phyloP scores from a whole-genome alignment of 2,113 vertebrate species.

The Apus apus region DNA sequence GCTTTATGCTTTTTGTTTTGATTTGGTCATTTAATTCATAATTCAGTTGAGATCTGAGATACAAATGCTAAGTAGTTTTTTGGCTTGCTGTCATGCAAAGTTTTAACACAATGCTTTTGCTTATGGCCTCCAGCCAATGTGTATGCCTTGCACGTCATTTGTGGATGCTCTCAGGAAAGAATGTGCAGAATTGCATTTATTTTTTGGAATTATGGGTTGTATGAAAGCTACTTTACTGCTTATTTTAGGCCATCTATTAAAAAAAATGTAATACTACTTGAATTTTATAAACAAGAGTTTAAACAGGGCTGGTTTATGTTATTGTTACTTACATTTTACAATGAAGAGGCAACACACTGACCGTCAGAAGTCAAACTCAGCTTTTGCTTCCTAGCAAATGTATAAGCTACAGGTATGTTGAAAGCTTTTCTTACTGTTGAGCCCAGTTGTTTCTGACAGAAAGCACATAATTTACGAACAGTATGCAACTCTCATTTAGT shows the following conservation, averaged over 20 bases:
- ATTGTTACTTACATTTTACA: constrained; percentile 63
- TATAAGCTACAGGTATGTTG: background rate
- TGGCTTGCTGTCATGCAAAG: constrained; percentile 58
- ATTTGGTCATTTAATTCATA: constrained; percentile 61
- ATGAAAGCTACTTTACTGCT: constrained; percentile 67
- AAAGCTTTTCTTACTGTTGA: constrained; percentile 5
- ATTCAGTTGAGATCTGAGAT: constrained; percentile 62
- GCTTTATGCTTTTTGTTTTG: constrained; percentile 36
- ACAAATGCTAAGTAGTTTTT: constrained; percentile 70
- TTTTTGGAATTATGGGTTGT: constrained; percentile 67
- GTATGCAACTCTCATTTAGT: background rate
- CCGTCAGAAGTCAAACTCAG: constrained; percentile 2
- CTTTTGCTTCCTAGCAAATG: background rate
- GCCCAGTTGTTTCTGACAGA: background rate
- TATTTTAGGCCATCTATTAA: constrained; percentile 53
- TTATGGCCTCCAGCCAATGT: constrained; percentile 43
- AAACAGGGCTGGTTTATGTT: constrained; percentile 65
- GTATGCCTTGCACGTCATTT: constrained; percentile 64
- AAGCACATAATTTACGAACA: background rate
- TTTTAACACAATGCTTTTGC: constrained; percentile 69
- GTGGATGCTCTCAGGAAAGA: constrained; percentile 73
- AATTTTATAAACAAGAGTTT: constrained; percentile 72
- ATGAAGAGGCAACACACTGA: constrained; percentile 15
- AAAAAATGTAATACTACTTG: constrained; percentile 67
- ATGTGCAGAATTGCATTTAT: constrained; percentile 73